Evolutionary conservation across 2,113 vertebrate species (phyloP), one percentile per base, ranked within the genome.

Genomic region (Galeopterus variegatus): DNA sequence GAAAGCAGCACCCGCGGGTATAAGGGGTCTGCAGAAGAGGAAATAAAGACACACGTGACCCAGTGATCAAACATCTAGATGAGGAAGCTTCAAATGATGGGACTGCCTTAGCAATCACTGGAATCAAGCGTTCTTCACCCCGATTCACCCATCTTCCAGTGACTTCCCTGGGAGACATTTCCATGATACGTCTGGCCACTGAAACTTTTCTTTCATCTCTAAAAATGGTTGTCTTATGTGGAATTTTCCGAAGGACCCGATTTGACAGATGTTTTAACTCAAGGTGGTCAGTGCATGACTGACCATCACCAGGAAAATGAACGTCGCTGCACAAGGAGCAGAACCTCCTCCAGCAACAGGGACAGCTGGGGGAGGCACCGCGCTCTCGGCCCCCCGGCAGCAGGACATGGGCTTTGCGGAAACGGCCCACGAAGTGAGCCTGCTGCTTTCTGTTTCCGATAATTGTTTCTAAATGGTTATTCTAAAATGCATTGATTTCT

Each of bases 171-270:
- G 82, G 31, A 82, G 79, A 50, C 41, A 60, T 19, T 45, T 36
- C 58, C 33, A 21, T 8, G 8, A 45, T 14, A 80, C 3, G 62
- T 70, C 69, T 21, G 15, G 18, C 58, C 28, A 45, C 95, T 93
- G 96, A 97, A 95, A 96, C 79, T 98, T 96, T 82, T 97, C 88
- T 94, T 91, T 97, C 93, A 94, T 98, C 91, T 97, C 80, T 62
- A 96, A 96, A 82, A 67, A 52, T 31, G 92, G 70, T 90, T 95
- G 67, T 89, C 90, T 70, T 81, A 95, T 24, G 54, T 84, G 97
- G 96, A 98, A 98, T 98, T 98, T 98, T 98, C 94, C 96, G 97
- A 88, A 98, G 94, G 97, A 97, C 96, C 98, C 93, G 81, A 24
- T 93, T 64, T 88, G 91, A 79, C 89, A 97, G 96, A 98, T 97